Evolutionary conservation across 2,888 invertebrate genomes (phyloP), one percentile per base, ranked within the genome.

Genomic region (Polyommatus iphigenia): DNA sequence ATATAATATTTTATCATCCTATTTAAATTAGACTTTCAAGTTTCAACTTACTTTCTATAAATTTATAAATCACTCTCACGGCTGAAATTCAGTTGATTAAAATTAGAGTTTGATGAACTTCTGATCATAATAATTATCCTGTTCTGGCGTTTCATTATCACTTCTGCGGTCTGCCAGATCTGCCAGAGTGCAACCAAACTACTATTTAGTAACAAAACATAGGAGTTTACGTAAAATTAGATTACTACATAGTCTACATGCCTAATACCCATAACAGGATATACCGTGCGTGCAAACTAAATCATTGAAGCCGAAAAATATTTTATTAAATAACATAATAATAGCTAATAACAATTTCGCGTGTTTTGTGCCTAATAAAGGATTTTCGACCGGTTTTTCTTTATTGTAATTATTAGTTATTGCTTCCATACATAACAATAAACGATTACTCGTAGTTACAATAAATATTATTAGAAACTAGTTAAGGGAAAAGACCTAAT

Each of bases 261-360:
- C 67, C 67, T 67, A 67, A 67, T 67, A 67, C 67, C 67, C 67
- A 67, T 67, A 67, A 67, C 29, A 29, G 67, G 18, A 29, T 67
- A 15, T 24, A 67, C 59, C 59, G 59, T 62, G 62, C 29, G 29
- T 29, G 67, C 29, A 29, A 29, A 15, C 67, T 5, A 67, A 67
- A 15, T 32, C 20, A 32, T 29, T 67, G 15, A 5, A 15, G 67
- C 67, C 15, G 67, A 67, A 67, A 62, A 32, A 67, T 32, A 67
- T 67, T 46, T 67, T 67, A 29, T 10, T 67, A 29, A 62, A 24
- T 62, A 67, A 67, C 24, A 29, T 13, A 59, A 20, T 20, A 59
- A 59, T 20, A 24, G 13, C 10, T 67, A 15, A 67, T 67, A 29
- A 67, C 29, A 29, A 67, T 29, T 67, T 67, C 29, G 24, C 67